Evolutionary conservation across 2,888 invertebrate genomes (phyloP), one percentile per base, ranked within the genome.

Genomic region (Watsonalla cultraria): DNA sequence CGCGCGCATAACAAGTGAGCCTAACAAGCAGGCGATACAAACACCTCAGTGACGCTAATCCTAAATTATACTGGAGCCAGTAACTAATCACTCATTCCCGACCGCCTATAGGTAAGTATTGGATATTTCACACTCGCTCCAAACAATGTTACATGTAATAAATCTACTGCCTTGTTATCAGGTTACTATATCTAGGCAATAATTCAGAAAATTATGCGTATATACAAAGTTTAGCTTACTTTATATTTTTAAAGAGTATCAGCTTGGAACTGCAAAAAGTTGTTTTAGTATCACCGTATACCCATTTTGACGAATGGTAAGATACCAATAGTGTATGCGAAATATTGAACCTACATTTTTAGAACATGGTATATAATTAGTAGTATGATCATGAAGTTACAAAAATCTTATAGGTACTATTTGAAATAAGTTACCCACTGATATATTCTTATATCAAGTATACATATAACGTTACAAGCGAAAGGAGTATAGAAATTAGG

Each of bases 401-500:
- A n/a, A n/a, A n/a, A n/a, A n/a, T n/a, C n/a, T n/a, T n/a, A n/a
- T n/a, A n/a, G n/a, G n/a, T n/a, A n/a, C n/a, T n/a, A n/a, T n/a
- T n/a, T n/a, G n/a, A n/a, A n/a, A n/a, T n/a, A n/a, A n/a, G n/a
- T n/a, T n/a, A n/a, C n/a, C n/a, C n/a, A n/a, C n/a, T n/a, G n/a
- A n/a, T n/a, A n/a, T n/a, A n/a, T n/a, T n/a, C n/a, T n/a, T n/a
- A n/a, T n/a, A n/a, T n/a, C n/a, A n/a, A n/a, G n/a, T 24, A 24
- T 24, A 2, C 24, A 24, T 11, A 47, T 47, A 34, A 78, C 78
- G 82, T 84, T 80, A 83, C 74, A 70, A 81, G 77, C 81, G 87
- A 87, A 86, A 86, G 86, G 88, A 87, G 76, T 74, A 72, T 24
- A 78, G 76, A 66, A 85, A 90, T 90, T 89, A 90, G 84, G 80